A percentile compares a stretch with the other conserved stretches of the same genome.
Evolutionary conservation across 2,888 invertebrate genomes (phyloP).

Genomic region (Microplitis manilae): DNA sequence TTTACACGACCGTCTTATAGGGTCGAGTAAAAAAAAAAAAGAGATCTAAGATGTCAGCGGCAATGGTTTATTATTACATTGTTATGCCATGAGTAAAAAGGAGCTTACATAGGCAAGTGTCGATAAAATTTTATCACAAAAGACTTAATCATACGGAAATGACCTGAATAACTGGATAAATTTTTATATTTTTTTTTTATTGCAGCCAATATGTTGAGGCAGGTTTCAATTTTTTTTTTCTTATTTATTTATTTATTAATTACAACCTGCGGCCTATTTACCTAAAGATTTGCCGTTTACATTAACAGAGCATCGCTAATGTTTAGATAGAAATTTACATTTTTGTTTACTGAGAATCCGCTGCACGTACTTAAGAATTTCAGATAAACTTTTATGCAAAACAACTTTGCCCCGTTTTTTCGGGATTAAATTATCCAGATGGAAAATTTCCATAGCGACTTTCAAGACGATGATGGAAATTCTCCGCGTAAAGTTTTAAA

Average conservation of each 20-base stretch:
- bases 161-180: not conserved
- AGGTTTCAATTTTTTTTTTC: not conserved
- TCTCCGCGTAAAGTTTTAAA: not conserved
- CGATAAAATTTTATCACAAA: not conserved
- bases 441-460: not conserved
- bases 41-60: no score
- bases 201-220: not conserved
- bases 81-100: not conserved
- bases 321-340: not conserved
- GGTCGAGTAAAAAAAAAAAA: no score
- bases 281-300: not conserved
- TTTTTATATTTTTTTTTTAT: not conserved
- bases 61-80: no score
- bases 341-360: not conserved
- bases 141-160: not conserved
- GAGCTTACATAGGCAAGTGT: not conserved
- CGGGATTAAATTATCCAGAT: no score
- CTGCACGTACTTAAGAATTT: not conserved
- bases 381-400: not conserved
- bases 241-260: not conserved
- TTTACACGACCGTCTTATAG: no score
- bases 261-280: not conserved
- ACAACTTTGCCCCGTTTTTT: not conserved
- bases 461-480: not conserved
- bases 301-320: not conserved